Evolutionary conservation across 2,113 vertebrate species (phyloP).

Genomic region (Clinocottus analis): DNA sequence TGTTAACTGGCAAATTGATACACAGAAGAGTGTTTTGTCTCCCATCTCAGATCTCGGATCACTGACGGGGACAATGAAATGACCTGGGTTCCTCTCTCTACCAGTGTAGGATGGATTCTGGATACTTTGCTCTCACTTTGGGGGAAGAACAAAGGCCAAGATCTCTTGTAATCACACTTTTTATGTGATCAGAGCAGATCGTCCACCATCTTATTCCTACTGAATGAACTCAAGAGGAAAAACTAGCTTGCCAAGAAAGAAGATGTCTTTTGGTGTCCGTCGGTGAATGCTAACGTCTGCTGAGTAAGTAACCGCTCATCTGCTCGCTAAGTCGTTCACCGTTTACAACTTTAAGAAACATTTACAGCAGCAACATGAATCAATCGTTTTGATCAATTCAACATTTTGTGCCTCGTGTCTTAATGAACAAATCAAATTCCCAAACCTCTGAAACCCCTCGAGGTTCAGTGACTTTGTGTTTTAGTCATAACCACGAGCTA

Average conservation of each 20-base stretch:
- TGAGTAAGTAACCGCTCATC: background rate
- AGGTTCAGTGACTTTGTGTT: background rate
- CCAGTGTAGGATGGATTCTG: slow-evolving; percentile 36
- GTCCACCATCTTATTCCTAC: background rate
- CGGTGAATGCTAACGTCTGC: background rate
- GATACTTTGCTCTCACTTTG: slow-evolving; percentile 35
- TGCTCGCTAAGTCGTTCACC: background rate
- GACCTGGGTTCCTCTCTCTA: slow-evolving; percentile 2
- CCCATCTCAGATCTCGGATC: background rate
- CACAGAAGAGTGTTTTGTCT: slow-evolving; percentile 11
- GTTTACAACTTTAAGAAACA: background rate
- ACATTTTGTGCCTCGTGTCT: background rate
- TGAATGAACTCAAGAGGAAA: background rate
- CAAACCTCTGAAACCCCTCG: background rate
- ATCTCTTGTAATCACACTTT: slow-evolving; percentile 11
- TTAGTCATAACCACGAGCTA: background rate
- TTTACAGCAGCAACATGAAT: background rate
- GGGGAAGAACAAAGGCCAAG: slow-evolving; percentile 2
- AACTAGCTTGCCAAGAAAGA: background rate
- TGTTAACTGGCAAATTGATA: slow-evolving; percentile 36
- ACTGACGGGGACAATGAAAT: slow-evolving; percentile 35
- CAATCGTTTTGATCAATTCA: background rate
- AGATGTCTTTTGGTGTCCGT: background rate
- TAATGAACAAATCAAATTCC: background rate
- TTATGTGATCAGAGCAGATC: slow-evolving; percentile 15